A percentile compares a stretch with the other conserved stretches of the same genome.
phyloP scores from a whole-genome alignment of 2,113 vertebrate genomes.

The Bufo gargarizans region DNA sequence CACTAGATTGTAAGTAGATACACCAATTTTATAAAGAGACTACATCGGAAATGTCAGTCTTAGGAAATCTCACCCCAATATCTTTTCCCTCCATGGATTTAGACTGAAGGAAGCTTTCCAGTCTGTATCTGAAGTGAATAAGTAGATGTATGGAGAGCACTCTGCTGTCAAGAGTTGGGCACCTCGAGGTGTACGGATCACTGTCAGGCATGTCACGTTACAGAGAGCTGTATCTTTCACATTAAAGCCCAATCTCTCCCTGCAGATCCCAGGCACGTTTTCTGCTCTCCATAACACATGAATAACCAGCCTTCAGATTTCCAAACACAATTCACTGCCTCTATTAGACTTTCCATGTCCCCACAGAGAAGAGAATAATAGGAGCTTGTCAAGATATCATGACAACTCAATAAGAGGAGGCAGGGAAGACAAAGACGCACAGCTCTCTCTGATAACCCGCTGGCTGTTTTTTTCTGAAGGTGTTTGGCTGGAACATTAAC shows the following conservation, averaged over 20 bases:
- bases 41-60: no score
- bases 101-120: not conserved
- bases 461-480: conserved; percentile 34
- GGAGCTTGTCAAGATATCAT: conserved; percentile 59
- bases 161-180: conserved; percentile 6
- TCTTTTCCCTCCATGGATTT: not conserved
- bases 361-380: conserved; percentile 57
- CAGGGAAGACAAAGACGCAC: conserved; percentile 53
- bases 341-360: conserved; percentile 54
- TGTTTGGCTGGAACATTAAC: conserved; percentile 41
- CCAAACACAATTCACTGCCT: conserved; percentile 55
- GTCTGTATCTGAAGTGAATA: conserved; percentile 7
- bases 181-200: conserved; percentile 48
- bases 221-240: conserved; percentile 47
- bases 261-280: conserved; percentile 44
- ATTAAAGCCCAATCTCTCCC: conserved; percentile 54
- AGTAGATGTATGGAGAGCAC: not conserved
- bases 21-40: no score
- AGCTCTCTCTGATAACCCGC: conserved; percentile 42
- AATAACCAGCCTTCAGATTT: conserved; percentile 59
- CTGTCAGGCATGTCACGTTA: conserved; percentile 50
- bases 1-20: no score
- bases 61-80: not conserved
- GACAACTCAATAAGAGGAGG: conserved; percentile 58
- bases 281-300: conserved; percentile 53